Percentiles rank a stretch among this genome's conserved stretches.
phyloP scores from a whole-genome alignment of 2,888 invertebrate genomes.

The Byasa hedistus region DNA sequence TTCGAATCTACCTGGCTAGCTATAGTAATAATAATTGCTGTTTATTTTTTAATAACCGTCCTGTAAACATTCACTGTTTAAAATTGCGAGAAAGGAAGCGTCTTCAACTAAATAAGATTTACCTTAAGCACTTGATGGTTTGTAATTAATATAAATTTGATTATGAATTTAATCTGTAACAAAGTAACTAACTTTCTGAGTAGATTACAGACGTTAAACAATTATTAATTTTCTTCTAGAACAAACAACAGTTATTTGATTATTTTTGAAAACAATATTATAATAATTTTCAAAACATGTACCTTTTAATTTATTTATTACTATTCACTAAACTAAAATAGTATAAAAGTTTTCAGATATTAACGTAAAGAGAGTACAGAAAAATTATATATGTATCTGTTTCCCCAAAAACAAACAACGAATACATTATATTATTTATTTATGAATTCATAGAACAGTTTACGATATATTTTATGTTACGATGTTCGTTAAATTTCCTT shows the following conservation, averaged over 20 bases:
- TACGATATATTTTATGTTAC: constrained; percentile 15
- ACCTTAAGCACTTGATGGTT: background rate
- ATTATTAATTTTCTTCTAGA: too few relatives aligned
- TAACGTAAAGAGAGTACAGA: background rate
- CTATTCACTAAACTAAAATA: too few relatives aligned
- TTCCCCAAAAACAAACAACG: background rate
- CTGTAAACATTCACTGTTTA: background rate
- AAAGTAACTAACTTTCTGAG: background rate
- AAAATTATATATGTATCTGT: background rate
- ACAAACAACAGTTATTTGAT: too few relatives aligned
- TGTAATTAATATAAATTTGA: constrained; percentile 1
- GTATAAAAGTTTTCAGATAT: background rate
- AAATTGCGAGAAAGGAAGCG: background rate
- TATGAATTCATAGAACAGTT: constrained; percentile 14
- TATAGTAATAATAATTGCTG: background rate
- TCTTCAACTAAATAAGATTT: constrained; percentile 3
- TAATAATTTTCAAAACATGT: too few relatives aligned
- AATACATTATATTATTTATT: constrained; percentile 8
- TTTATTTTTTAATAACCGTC: too few relatives aligned
- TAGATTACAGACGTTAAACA: too few relatives aligned
- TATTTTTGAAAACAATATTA: too few relatives aligned
- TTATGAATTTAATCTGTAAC: background rate
- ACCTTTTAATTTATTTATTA: too few relatives aligned
- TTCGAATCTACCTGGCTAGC: too few relatives aligned
- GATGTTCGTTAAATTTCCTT: background rate